Base-by-base conservation (phyloP, 2,113 vertebrate species). In the Sminthopsis crassicaudata region DNA sequence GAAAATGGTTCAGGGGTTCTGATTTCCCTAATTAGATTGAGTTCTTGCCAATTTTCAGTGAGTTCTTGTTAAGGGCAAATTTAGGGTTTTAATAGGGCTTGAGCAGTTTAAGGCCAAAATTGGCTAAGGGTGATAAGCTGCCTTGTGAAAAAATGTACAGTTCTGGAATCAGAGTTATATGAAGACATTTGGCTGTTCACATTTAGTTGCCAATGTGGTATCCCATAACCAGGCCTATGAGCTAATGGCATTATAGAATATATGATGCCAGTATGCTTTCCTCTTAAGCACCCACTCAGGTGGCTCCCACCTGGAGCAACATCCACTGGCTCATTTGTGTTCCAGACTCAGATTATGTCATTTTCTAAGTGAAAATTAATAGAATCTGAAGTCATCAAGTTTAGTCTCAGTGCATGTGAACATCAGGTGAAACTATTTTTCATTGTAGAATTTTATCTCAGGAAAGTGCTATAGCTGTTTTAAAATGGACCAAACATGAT, bases 21-120 rank as follows among this genome's bases (percentile, higher is more conserved):
- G 36, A 95, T 96, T 98, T 98, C 96, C 94, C 19, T 22, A 42
- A 42, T 94, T 95, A 94, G 96, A 53, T 46, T 94, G 60, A 96
- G 89, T 89, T 97, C 94, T 96, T 94, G 46, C 92, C 88, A 52
- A 42, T 84, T 76, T 76, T n/a, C 36, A n/a, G 30, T 19, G 60
- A 76, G 14, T 76, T 84, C 67, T 42, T 84, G 5, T 84, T 84
- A 54, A 92, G n/a, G n/a, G 27, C 46, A 89, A 90, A 46, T 89
- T 93, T 25, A 53, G 42, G 42, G 24, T 67, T 36, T 10, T 53
- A 36, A 23, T 57, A 67, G n/a, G n/a, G 19, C 16, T 8, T 42
- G 53, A 93, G 23, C 54, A 84, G 7, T 0, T 55, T 93, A 89
- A 95, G 76, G 93, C 67, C 30, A 36, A 10, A 90, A 48, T 22